Base-by-base conservation (phyloP, 2,888 invertebrate species). In the Lacanobia oleracea region DNA sequence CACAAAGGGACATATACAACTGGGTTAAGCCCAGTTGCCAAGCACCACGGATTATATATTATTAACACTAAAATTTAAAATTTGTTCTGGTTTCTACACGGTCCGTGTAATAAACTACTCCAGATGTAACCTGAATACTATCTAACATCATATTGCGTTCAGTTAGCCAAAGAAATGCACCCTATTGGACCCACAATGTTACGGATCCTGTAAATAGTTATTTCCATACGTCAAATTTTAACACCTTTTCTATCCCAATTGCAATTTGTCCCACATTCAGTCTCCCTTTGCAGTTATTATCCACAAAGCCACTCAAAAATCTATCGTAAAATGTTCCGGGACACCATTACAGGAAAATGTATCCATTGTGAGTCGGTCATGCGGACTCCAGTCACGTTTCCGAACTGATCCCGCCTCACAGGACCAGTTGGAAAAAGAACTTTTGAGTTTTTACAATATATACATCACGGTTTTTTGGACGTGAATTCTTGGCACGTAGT, bases 401-500 rank as follows among this genome's bases (percentile, higher is more conserved):
- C 21, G 1, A 68, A 78, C 63, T 69, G 71, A 82, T 70, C 80
- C 73, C 21, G 43, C 51, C 48, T 72, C 54, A 40, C 59, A 43
- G 45, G 62, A 70, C 62, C 54, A 51, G 27, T 21, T 63, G 43
- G 45, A 65, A 67, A 67, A 51, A 67, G 77, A 77, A 72, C 56
- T 75, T 75, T 64, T 37, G 16, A 82, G 61, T 77, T 74, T 73
- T 74, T 67, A 75, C 65, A 74, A 67, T 64, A 72, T 69, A 64
- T 68, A 74, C 37, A 62, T 75, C 70, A 74, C 65, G 66, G 45
- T 71, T 57, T 37, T 70, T 66, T 56, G 5, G 0, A 6, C 45
- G 56, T 54, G 57, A 67, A 81, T 82, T 81, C 79, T 21, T 16
- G 33, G 53, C 83, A 85, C 84, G 84, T 83, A 71, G 33, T 70